A percentile compares a stretch with the other conserved stretches of the same genome.
These are phyloP conservation scores for Hypanus sabinus DNA, from an alignment of 2,113 vertebrate species.

Conservation along the genomic window DNA sequence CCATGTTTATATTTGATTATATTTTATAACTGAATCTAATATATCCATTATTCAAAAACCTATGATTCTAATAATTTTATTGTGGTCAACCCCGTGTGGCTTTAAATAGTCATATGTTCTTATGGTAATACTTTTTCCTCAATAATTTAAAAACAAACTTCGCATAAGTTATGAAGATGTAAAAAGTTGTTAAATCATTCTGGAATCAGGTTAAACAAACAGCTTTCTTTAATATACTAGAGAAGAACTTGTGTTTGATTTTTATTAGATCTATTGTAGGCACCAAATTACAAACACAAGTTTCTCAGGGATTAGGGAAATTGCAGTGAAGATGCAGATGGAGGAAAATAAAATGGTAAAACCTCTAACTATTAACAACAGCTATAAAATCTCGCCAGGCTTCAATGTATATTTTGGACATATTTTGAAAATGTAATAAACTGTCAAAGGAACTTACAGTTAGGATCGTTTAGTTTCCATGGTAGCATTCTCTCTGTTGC, in stretches of 20 bases:
- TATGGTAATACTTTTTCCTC: background rate
- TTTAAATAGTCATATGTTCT: background rate
- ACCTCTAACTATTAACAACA: background rate
- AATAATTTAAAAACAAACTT: background rate
- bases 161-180: background rate
- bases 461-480: constrained; percentile 88
- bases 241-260: background rate
- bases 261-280: background rate
- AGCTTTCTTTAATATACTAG: background rate
- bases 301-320: background rate
- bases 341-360: no score
- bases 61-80: background rate
- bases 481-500: constrained; percentile 84
- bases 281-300: background rate
- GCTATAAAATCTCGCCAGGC: background rate
- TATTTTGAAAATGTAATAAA: background rate
- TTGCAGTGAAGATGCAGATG: background rate
- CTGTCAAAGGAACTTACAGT: constrained; percentile 69
- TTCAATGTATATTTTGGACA: background rate
- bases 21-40: background rate
- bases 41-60: background rate
- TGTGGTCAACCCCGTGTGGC: background rate
- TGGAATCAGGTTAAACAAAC: background rate
- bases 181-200: background rate
- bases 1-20: background rate